Evolutionary conservation across 1,140 invertebrate genomes (phyloP).

Genomic region (Ladona fulva): DNA sequence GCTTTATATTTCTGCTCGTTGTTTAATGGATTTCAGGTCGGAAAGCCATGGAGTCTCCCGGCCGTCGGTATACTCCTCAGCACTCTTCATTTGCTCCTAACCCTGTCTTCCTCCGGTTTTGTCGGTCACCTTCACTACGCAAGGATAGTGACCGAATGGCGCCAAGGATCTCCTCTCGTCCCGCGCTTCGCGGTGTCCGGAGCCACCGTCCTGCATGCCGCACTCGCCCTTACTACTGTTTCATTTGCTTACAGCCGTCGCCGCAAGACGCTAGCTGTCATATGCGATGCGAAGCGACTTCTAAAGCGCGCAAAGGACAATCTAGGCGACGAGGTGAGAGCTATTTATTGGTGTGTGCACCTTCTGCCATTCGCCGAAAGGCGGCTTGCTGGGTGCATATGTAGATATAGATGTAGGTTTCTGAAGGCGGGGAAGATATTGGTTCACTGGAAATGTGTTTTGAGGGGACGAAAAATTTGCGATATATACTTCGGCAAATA

Average conservation of each 20-base stretch:
- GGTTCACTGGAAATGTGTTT: too few relatives aligned
- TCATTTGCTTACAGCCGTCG: neutral
- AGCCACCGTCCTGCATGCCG: neutral
- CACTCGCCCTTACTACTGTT: neutral
- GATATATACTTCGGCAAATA: too few relatives aligned
- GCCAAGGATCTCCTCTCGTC: neutral
- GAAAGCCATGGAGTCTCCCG: neutral
- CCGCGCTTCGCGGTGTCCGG: neutral
- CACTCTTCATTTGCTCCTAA: neutral
- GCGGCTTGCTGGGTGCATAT: too few relatives aligned
- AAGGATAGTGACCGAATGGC: neutral
- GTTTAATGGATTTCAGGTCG: neutral
- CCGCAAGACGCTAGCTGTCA: neutral
- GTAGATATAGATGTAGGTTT: too few relatives aligned
- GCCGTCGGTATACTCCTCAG: neutral
- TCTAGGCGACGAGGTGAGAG: neutral
- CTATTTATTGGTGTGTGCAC: too few relatives aligned
- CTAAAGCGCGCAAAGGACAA: neutral
- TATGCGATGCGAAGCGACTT: neutral
- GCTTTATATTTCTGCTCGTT: too few relatives aligned
- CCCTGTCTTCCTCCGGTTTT: neutral
- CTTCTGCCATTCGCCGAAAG: too few relatives aligned
- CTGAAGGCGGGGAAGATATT: too few relatives aligned
- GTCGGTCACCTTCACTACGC: neutral
- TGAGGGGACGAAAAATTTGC: too few relatives aligned